A percentile compares a stretch with the other conserved stretches of the same genome.
Conservation (phyloP, 1,140 invertebrate species). For the Patella vulgata region DNA sequence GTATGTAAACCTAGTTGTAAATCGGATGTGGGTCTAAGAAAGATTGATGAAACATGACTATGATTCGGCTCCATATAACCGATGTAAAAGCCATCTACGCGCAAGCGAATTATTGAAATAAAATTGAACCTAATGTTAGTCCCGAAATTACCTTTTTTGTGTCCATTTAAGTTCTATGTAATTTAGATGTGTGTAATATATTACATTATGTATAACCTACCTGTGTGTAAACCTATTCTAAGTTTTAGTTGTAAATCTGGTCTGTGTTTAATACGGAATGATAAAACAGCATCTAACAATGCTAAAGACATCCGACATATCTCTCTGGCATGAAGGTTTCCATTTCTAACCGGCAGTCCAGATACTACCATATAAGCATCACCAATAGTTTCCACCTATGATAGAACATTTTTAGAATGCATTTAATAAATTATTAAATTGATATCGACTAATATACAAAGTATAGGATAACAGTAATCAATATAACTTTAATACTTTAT, state of each 20-base stretch:
- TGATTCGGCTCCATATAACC: too few relatives aligned
- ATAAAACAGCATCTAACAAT: slow-evolving; percentile 84
- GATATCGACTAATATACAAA: background rate
- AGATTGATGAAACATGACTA: too few relatives aligned
- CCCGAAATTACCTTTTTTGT: too few relatives aligned
- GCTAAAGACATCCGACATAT: slow-evolving; percentile 86
- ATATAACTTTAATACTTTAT: background rate
- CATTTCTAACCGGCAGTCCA: slow-evolving; percentile 72
- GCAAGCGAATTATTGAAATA: too few relatives aligned
- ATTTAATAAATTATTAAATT: background rate
- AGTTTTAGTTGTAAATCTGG: slow-evolving; percentile 85
- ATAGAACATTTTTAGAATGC: slow-evolving; percentile 2
- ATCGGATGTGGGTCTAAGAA: too few relatives aligned
- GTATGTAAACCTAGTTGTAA: too few relatives aligned
- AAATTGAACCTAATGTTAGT: too few relatives aligned
- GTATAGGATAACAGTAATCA: background rate
- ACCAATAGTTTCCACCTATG: slow-evolving; percentile 96
- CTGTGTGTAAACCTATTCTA: slow-evolving; percentile 94
- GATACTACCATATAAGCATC: slow-evolving; percentile 92
- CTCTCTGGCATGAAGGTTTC: slow-evolving; percentile 72
- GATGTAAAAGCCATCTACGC: too few relatives aligned
- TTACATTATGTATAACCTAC: too few relatives aligned
- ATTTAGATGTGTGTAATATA: too few relatives aligned
- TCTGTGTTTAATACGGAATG: slow-evolving; percentile 87
- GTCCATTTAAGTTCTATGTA: too few relatives aligned